Percentiles rank a stretch among this genome's conserved stretches.
These are phyloP conservation scores for Sialis fuliginosa DNA, from an alignment of 2,888 invertebrate species.

Conservation along the genomic window DNA sequence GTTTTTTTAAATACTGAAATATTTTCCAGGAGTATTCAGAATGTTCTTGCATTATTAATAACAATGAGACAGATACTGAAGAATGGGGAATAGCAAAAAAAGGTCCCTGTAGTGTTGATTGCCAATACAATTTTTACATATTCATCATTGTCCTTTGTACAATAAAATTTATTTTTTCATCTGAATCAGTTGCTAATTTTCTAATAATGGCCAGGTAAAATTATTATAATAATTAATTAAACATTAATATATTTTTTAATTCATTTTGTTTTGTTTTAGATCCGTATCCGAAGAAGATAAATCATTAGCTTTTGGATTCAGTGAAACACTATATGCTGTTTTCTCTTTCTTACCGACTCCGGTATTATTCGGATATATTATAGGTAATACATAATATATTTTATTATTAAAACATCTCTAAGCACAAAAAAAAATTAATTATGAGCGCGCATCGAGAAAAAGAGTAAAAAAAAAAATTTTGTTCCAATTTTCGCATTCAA, in stretches of 20 bases:
- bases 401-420: too few relatives aligned
- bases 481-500: too few relatives aligned
- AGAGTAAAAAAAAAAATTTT: too few relatives aligned
- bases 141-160: constrained; percentile 34
- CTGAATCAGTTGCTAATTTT: constrained; percentile 41
- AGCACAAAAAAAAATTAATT: too few relatives aligned
- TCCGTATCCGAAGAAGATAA: constrained; percentile 58
- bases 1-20: not conserved
- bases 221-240: not conserved
- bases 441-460: too few relatives aligned
- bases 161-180: constrained; percentile 39
- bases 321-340: constrained; percentile 46
- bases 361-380: constrained; percentile 54
- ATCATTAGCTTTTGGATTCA: constrained; percentile 51
- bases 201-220: constrained; percentile 36
- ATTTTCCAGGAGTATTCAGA: constrained; percentile 24
- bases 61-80: constrained; percentile 3
- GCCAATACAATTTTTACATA: constrained; percentile 32
- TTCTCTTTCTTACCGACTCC: constrained; percentile 61
- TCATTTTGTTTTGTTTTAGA: constrained; percentile 19
- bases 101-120: constrained; percentile 37
- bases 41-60: constrained; percentile 26
- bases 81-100: constrained; percentile 24
- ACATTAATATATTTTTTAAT: not conserved
- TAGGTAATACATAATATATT: constrained; percentile 29